Evolutionary conservation across 92 coral and sea anemone genomes (phyloP).

Genomic region (Phenganax stokvisi): DNA sequence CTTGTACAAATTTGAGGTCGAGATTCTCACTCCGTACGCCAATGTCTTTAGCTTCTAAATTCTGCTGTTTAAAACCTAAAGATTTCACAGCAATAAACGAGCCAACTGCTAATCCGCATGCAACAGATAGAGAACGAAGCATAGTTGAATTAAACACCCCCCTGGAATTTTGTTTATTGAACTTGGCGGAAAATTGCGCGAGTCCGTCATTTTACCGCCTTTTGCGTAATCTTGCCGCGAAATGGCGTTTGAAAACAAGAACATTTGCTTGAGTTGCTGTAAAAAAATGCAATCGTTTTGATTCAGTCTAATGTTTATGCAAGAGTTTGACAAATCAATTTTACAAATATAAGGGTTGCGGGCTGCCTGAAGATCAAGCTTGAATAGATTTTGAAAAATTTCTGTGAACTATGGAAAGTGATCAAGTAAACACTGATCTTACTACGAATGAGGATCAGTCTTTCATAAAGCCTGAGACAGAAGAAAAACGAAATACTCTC

Average conservation of each 20-base stretch:
- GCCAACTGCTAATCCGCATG: constrained; percentile 26
- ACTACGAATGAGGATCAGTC: not conserved
- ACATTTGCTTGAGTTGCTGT: too few relatives aligned
- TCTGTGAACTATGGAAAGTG: not conserved
- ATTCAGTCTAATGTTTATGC: too few relatives aligned
- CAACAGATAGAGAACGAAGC: constrained; percentile 1
- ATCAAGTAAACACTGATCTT: not conserved
- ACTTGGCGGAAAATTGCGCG: constrained; percentile 21
- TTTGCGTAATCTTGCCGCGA: constrained; percentile 1
- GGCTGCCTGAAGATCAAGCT: not conserved
- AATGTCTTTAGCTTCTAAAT: too few relatives aligned
- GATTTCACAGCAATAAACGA: not conserved
- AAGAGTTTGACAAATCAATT: too few relatives aligned
- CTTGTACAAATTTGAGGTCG: constrained; percentile 62
- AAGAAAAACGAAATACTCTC: too few relatives aligned
- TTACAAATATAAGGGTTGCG: too few relatives aligned
- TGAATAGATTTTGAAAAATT: not conserved
- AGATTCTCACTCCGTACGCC: not conserved
- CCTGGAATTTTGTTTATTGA: constrained; percentile 16
- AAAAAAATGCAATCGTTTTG: too few relatives aligned
- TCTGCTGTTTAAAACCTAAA: not conserved
- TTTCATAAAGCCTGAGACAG: too few relatives aligned
- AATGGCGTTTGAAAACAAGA: not conserved
- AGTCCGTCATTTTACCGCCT: not conserved
- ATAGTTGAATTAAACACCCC: not conserved